phyloP scores from a whole-genome alignment of 2,888 invertebrate species.

The Caenorhabditis imperialis region DNA sequence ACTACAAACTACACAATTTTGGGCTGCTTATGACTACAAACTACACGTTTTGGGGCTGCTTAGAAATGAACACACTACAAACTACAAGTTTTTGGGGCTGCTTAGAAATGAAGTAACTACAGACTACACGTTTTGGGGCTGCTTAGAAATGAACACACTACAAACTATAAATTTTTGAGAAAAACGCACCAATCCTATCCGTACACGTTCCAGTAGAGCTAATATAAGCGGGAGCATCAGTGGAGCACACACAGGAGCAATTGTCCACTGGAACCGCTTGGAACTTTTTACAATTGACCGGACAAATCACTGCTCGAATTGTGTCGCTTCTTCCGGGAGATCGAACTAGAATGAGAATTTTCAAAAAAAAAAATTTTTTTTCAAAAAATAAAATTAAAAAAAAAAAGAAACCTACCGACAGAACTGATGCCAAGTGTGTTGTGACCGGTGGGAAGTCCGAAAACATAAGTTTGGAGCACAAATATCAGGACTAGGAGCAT shows the following conservation, averaged over 20 bases:
- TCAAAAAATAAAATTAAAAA: background rate
- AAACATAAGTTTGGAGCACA: background rate
- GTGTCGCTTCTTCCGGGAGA: background rate
- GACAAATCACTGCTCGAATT: background rate
- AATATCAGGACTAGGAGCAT: too few relatives aligned
- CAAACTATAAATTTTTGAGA: too few relatives aligned
- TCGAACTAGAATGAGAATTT: background rate
- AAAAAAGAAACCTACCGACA: constrained; percentile 24
- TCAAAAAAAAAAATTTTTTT: background rate
- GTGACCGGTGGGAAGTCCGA: constrained; percentile 11
- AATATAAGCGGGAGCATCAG: constrained; percentile 61
- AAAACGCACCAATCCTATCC: constrained; percentile 49
- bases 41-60: too few relatives aligned
- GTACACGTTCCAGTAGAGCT: constrained; percentile 63
- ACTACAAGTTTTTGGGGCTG: too few relatives aligned
- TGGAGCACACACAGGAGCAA: constrained; percentile 65
- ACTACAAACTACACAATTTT: too few relatives aligned
- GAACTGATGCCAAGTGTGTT: constrained; percentile 32
- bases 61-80: too few relatives aligned
- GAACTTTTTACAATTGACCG: background rate
- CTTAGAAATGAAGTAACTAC: too few relatives aligned
- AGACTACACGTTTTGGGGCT: too few relatives aligned
- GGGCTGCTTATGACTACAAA: too few relatives aligned
- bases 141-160: too few relatives aligned
- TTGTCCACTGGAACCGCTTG: constrained; percentile 17